Conservation (phyloP, 2,888 invertebrate species). For the Torymus aiolomorphi region DNA sequence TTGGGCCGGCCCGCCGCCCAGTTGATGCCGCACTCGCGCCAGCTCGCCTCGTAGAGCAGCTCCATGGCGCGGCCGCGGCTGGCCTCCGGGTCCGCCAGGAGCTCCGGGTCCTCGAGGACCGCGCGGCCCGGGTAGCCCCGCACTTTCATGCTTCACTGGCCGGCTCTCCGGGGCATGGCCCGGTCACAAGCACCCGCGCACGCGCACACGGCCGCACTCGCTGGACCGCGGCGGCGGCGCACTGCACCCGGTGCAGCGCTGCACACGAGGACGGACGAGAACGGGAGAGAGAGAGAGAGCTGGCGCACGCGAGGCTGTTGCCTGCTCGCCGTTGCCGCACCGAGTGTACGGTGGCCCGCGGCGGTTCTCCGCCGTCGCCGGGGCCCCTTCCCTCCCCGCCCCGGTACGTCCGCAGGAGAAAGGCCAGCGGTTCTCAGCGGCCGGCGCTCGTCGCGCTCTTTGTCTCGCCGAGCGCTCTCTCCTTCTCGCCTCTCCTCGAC, state of each 20-base stretch:
- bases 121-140: slow-evolving; percentile 91
- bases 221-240: neutral
- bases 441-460: neutral
- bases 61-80: slow-evolving; percentile 84
- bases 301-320: no score
- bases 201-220: neutral
- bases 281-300: no score
- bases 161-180: no score
- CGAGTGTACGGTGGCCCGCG: neutral
- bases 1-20: slow-evolving; percentile 65
- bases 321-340: neutral
- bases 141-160: slow-evolving; percentile 82
- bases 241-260: neutral
- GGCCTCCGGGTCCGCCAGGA: slow-evolving; percentile 84
- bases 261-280: neutral
- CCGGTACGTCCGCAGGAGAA: slow-evolving; percentile 54
- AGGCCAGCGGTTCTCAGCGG: slow-evolving; percentile 63
- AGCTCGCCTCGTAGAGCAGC: slow-evolving; percentile 89
- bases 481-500: no score
- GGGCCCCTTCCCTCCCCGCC: neutral
- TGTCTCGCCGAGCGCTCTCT: neutral
- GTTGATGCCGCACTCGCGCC: slow-evolving; percentile 80
- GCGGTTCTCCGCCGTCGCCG: neutral
- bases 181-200: no score
- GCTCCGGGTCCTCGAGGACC: slow-evolving; percentile 80